Conservation (phyloP, 2,888 invertebrate species). For the Callosobruchus maculatus region DNA sequence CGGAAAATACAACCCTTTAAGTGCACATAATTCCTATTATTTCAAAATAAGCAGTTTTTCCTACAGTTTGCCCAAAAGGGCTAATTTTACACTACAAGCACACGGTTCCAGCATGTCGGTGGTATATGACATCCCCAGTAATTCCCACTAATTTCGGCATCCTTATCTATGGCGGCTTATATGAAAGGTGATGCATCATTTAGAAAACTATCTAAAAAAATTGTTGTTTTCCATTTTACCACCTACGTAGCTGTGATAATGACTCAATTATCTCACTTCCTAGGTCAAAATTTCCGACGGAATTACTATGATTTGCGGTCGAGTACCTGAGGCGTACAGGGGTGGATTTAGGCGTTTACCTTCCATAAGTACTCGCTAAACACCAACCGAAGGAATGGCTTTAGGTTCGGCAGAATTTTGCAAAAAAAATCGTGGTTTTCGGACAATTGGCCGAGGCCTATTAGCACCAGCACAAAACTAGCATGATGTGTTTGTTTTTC, state of each 20-base stretch:
- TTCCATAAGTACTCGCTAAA: too few species aligned
- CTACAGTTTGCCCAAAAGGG: not conserved
- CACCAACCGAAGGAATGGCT: too few species aligned
- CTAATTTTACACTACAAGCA: not conserved
- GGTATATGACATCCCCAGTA: not conserved
- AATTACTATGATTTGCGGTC: not conserved
- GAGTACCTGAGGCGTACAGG: not conserved
- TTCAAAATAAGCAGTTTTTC: not conserved
- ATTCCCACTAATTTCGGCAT: not conserved
- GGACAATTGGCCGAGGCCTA: too few species aligned
- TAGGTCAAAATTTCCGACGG: slow-evolving; percentile 9
- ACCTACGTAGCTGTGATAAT: slow-evolving; percentile 19
- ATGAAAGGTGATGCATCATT: slow-evolving; percentile 8
- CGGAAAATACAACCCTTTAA: too few species aligned
- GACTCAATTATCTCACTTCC: slow-evolving; percentile 28
- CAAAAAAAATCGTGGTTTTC: too few species aligned
- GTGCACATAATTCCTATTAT: not conserved
- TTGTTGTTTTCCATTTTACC: slow-evolving; percentile 15
- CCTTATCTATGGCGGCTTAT: not conserved
- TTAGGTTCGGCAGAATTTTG: too few species aligned
- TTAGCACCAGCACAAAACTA: too few species aligned
- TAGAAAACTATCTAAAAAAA: slow-evolving; percentile 25
- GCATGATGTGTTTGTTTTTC: too few species aligned
- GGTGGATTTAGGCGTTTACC: not conserved
- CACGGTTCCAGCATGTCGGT: not conserved